Evolutionary conservation across 2,888 invertebrate genomes (phyloP).

Genomic region (Tetheella fluctuosa): DNA sequence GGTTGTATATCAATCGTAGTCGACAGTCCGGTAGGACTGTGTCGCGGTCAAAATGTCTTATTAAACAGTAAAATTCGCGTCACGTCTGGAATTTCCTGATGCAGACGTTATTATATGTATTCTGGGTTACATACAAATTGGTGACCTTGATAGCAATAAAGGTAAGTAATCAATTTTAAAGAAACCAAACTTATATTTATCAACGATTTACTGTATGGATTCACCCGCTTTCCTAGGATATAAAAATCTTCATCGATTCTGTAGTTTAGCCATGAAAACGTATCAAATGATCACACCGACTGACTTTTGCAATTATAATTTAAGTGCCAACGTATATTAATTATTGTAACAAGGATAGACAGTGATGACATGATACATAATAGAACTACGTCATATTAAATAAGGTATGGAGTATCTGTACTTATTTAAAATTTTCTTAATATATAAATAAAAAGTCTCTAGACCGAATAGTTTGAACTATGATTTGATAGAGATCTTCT

Average conservation of each 20-base stretch:
- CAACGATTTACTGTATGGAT: background rate
- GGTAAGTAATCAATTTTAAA: slow-evolving; percentile 15
- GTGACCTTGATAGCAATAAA: slow-evolving; percentile 47
- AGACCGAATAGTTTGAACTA: too few relatives aligned
- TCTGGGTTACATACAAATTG: slow-evolving; percentile 47
- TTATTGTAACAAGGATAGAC: too few relatives aligned
- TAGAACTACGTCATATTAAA: too few relatives aligned
- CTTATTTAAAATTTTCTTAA: too few relatives aligned
- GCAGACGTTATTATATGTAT: slow-evolving; percentile 48
- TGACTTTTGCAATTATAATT: too few relatives aligned
- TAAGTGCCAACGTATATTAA: too few relatives aligned
- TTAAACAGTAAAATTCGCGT: slow-evolving; percentile 49
- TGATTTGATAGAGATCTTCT: too few relatives aligned
- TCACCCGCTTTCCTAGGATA: background rate
- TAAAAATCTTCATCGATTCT: too few relatives aligned
- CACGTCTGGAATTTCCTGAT: slow-evolving; percentile 58
- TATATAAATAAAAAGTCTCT: too few relatives aligned
- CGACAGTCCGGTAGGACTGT: slow-evolving; percentile 17
- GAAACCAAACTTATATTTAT: background rate
- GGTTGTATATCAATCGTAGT: slow-evolving; percentile 24
- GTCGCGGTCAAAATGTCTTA: slow-evolving; percentile 33
- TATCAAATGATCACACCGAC: background rate
- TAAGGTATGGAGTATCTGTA: too few relatives aligned
- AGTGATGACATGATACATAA: too few relatives aligned
- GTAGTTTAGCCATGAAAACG: too few relatives aligned